phyloP scores from a whole-genome alignment of 2,888 invertebrate species.

The Encarsia formosa region DNA sequence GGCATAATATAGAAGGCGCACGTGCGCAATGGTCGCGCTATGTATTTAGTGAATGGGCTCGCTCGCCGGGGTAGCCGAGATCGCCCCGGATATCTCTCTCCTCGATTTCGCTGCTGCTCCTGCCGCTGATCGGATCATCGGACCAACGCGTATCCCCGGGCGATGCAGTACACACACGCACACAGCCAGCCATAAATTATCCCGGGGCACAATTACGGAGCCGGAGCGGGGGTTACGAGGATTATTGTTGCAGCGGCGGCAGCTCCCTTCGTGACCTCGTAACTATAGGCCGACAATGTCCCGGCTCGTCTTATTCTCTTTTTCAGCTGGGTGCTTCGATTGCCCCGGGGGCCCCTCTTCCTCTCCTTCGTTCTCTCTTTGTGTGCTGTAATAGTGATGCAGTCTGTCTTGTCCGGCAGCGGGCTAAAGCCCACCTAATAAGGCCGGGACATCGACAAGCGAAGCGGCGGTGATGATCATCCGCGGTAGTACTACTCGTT shows the following conservation, averaged over 20 bases:
- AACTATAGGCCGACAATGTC: constrained; percentile 34
- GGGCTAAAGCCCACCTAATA: too few species aligned
- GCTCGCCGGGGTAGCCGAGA: constrained; percentile 6
- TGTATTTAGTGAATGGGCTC: constrained; percentile 22
- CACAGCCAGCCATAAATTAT: constrained; percentile 44
- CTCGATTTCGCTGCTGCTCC: not conserved
- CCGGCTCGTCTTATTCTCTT: constrained; percentile 35
- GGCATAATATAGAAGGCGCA: constrained; percentile 10
- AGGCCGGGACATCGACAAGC: too few species aligned
- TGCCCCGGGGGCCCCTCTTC: constrained; percentile 7
- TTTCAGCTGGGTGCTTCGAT: constrained; percentile 32
- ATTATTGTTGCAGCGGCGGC: constrained; percentile 45
- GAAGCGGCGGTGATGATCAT: too few species aligned
- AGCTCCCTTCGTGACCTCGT: constrained; percentile 39
- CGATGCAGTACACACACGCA: not conserved
- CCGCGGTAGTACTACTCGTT: too few species aligned
- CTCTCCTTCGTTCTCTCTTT: too few species aligned
- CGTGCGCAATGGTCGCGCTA: constrained; percentile 11
- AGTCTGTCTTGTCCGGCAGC: too few species aligned
- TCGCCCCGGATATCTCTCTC: constrained; percentile 17
- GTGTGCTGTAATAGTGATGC: too few species aligned
- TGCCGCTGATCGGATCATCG: constrained; percentile 15
- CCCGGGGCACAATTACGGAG: constrained; percentile 48
- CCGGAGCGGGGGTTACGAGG: constrained; percentile 38
- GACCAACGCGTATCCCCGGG: too few species aligned